Evolutionary conservation across 2,113 vertebrate species (phyloP), one percentile per base, ranked within the genome.

Genomic region (Xenus cinereus): DNA sequence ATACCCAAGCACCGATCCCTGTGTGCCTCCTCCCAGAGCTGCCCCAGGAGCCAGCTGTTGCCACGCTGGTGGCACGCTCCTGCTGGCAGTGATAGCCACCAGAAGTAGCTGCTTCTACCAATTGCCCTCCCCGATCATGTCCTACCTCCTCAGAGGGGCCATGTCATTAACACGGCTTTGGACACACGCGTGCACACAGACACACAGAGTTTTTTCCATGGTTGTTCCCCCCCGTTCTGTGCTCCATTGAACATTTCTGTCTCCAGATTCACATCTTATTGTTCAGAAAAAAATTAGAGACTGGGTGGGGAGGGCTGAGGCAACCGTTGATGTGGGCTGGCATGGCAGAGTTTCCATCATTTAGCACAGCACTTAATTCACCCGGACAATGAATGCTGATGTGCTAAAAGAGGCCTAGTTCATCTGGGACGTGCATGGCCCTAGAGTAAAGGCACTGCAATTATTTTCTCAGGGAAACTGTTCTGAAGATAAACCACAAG

Each of bases 401-500:
- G 93, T 77, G 45, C 95, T 95, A 95, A 89, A 95, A 96, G 80
- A 86, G 17, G 50, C 84, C 95, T 79, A 17, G 91, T 93, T 98
- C 97, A 97, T 97, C 95, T 98, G 97, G 96, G 96, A 97, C 93
- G 85, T 93, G 96, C 95, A 60, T 87, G 93, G 97, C 96, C 96
- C 96, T 97, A 22, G 50, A 96, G 95, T 88, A 93, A 94, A 96
- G 76, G 69, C 89, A 89, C 45, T 66, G 72, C 92, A 81, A 94
- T 95, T 69, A 94, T 94, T 96, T 97, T 98, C 98, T 98, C 96
- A 97, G 94, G 96, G 97, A 98, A 96, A 94, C 17, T 82, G 60
- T 84, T 96, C 97, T 97, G 97, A 98, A 96, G 93, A 97, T 89
- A 95, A 93, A 96, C 97, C 97, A 94, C 97, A 97, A 95, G 94